phyloP scores from a whole-genome alignment of 2,888 invertebrate species.

The Cerastoderma edule region DNA sequence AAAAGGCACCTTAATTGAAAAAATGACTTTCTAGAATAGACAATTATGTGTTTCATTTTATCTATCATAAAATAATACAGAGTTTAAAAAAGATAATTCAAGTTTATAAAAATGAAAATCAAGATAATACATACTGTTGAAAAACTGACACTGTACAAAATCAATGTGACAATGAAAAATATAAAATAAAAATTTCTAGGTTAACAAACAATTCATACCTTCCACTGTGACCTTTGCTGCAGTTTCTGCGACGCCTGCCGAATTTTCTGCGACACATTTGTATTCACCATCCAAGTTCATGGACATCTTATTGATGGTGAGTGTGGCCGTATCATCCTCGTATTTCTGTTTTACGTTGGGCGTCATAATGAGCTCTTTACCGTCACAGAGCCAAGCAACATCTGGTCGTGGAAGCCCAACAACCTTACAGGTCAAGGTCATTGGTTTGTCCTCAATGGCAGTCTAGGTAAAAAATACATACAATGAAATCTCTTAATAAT shows the following conservation, averaged over 20 bases:
- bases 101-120: too few relatives aligned
- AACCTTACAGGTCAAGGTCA: slow-evolving; percentile 90
- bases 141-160: too few relatives aligned
- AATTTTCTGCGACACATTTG: slow-evolving; percentile 95
- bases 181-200: too few relatives aligned
- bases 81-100: too few relatives aligned
- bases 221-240: slow-evolving; percentile 90
- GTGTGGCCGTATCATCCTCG: slow-evolving; percentile 83
- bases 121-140: too few relatives aligned
- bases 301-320: slow-evolving; percentile 73
- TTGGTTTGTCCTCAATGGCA: slow-evolving; percentile 79
- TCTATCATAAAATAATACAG: too few relatives aligned
- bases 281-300: slow-evolving; percentile 89
- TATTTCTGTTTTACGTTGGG: slow-evolving; percentile 91
- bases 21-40: too few relatives aligned
- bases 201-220: slow-evolving; percentile 90
- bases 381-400: slow-evolving; percentile 95
- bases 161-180: too few relatives aligned
- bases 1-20: too few relatives aligned
- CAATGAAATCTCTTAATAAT: too few relatives aligned
- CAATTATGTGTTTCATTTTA: too few relatives aligned
- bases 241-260: slow-evolving; percentile 92
- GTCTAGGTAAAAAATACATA: slow-evolving; percentile 65
- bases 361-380: slow-evolving; percentile 84
- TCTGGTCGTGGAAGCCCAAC: slow-evolving; percentile 95